phyloP scores from a whole-genome alignment of 2,113 vertebrate species.

The Alosa alosa region DNA sequence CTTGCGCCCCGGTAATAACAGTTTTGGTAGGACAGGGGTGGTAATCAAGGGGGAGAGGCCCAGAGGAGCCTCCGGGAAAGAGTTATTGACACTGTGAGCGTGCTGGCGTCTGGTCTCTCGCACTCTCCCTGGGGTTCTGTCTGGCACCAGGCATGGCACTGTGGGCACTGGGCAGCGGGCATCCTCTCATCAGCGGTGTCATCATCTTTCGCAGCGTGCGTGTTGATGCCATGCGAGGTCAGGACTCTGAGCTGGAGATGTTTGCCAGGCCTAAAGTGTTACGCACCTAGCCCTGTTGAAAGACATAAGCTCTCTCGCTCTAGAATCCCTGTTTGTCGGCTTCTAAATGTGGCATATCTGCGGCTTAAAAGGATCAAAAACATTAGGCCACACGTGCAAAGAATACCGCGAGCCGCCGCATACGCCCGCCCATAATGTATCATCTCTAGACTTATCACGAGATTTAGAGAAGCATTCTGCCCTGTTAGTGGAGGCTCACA shows the following conservation, averaged over 20 bases:
- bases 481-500: not conserved
- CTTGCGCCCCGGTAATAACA: not conserved
- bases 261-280: not conserved
- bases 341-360: not conserved
- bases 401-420: not conserved
- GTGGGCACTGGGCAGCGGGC: slow-evolving; percentile 28
- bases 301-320: not conserved
- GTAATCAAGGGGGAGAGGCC: slow-evolving; percentile 24
- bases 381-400: not conserved
- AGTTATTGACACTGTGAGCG: not conserved
- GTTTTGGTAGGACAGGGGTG: not conserved
- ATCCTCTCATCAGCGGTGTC: slow-evolving; percentile 40
- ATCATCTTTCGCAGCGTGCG: not conserved
- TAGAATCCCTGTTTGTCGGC: not conserved
- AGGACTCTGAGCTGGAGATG: not conserved
- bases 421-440: not conserved
- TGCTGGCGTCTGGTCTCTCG: not conserved
- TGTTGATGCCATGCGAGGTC: not conserved
- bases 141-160: slow-evolving; percentile 40
- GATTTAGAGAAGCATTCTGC: not conserved
- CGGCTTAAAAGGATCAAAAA: not conserved
- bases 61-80: slow-evolving; percentile 19
- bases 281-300: not conserved
- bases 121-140: slow-evolving; percentile 40
- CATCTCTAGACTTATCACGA: not conserved